Evolutionary conservation across 2,113 vertebrate genomes (phyloP).

Genomic region (Anthoscopus minutus): DNA sequence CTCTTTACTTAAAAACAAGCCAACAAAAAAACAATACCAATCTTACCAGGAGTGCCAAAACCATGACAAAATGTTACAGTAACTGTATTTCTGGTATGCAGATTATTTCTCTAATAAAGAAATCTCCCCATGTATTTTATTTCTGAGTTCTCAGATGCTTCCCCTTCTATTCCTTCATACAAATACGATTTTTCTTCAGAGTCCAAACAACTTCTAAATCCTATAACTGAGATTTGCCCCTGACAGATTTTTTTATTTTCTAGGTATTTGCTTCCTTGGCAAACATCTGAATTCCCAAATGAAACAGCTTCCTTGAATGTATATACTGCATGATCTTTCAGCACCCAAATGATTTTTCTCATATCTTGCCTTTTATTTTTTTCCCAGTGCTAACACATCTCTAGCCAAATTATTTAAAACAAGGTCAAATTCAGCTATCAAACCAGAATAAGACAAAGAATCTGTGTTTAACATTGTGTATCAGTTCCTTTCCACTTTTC

Average conservation of each 20-base stretch:
- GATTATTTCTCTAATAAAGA: not conserved
- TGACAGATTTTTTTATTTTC: not conserved
- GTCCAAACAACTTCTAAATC: not conserved
- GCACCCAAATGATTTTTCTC: not conserved
- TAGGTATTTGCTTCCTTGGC: not conserved
- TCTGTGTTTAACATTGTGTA: not conserved
- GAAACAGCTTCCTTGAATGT: not conserved
- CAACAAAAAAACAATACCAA: fast-evolving
- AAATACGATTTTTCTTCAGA: not conserved
- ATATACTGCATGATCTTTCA: not conserved
- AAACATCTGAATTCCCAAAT: not conserved
- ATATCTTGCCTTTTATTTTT: not conserved
- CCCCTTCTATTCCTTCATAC: not conserved
- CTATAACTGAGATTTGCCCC: not conserved
- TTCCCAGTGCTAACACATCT: not conserved
- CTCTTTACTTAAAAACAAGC: not conserved
- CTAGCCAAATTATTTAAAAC: not conserved
- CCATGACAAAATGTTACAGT: not conserved
- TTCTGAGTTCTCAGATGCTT: not conserved
- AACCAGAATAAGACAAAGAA: not conserved
- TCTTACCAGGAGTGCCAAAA: not conserved
- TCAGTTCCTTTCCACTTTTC: not conserved
- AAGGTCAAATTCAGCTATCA: not conserved
- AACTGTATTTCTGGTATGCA: not conserved
- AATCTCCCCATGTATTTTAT: not conserved